Conservation (phyloP, 2,113 vertebrate species). For the Potamarius usumacintae region DNA sequence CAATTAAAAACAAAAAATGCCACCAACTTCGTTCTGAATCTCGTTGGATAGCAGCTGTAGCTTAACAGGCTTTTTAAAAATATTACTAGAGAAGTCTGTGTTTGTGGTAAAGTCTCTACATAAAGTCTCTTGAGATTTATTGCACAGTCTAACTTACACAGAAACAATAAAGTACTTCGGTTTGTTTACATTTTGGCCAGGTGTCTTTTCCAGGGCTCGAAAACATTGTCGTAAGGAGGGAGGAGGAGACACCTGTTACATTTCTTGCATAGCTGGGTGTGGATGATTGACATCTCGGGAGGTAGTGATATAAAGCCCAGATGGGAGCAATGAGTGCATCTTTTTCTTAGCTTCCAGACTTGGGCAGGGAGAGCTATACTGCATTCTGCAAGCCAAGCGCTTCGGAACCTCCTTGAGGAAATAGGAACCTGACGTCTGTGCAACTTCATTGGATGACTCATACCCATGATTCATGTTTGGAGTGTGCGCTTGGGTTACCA, state of each 20-base stretch:
- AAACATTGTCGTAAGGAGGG: slow-evolving; percentile 16
- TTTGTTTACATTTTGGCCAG: slow-evolving; percentile 37
- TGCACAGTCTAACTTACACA: background rate
- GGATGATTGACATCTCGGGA: slow-evolving; percentile 55
- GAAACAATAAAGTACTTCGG: background rate
- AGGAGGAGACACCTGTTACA: slow-evolving; percentile 44
- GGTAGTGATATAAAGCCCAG: slow-evolving; percentile 45
- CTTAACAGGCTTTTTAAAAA: background rate
- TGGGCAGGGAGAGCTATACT: slow-evolving; percentile 35
- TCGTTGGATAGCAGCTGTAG: background rate
- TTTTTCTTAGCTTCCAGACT: slow-evolving; percentile 33
- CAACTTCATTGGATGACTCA: slow-evolving; percentile 35
- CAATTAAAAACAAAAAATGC: background rate
- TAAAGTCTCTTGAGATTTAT: background rate
- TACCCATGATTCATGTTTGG: slow-evolving; percentile 28
- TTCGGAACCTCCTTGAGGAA: slow-evolving; percentile 37
- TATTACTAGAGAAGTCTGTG: background rate
- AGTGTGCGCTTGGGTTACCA: slow-evolving; percentile 17
- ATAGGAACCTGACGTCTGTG: background rate
- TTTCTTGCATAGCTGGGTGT: slow-evolving; percentile 61
- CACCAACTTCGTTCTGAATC: background rate
- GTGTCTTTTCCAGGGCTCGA: slow-evolving; percentile 23
- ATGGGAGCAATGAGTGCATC: slow-evolving; percentile 45
- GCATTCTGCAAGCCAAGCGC: slow-evolving; percentile 33
- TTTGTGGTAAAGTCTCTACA: no score